A percentile compares a stretch with the other conserved stretches of the same genome.
phyloP scores from a whole-genome alignment of 2,797 vertebrate genomes.

The Eupleurogrammus muticus region DNA sequence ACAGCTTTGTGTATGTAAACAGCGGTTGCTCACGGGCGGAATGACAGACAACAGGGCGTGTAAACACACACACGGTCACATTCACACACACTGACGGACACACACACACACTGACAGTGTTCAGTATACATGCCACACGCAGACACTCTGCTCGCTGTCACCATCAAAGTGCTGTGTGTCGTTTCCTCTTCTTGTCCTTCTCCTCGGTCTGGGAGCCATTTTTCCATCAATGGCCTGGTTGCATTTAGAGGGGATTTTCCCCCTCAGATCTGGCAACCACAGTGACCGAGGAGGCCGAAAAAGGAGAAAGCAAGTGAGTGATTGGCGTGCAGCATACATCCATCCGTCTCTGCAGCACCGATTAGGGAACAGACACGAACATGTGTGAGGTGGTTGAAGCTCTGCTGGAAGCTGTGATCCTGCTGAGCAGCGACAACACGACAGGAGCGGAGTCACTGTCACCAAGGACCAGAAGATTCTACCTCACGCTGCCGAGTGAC shows the following conservation, averaged over 20 bases:
- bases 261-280: slow-evolving; percentile 73
- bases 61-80: slow-evolving; percentile 48
- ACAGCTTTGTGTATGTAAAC: slow-evolving; percentile 74
- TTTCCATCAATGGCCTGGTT: slow-evolving; percentile 67
- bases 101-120: slow-evolving; percentile 47
- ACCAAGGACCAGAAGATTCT: no score
- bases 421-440: background rate
- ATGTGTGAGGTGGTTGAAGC: slow-evolving; percentile 37
- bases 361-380: slow-evolving; percentile 53
- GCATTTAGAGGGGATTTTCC: slow-evolving; percentile 64
- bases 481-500: no score
- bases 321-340: slow-evolving; percentile 46
- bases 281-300: slow-evolving; percentile 40
- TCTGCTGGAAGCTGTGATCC: slow-evolving; percentile 27
- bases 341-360: slow-evolving; percentile 36
- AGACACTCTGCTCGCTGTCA: slow-evolving; percentile 36
- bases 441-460: no score
- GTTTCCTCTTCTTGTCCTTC: slow-evolving; percentile 60
- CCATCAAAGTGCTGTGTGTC: slow-evolving; percentile 57
- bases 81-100: slow-evolving; percentile 53
- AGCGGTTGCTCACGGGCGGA: slow-evolving; percentile 69
- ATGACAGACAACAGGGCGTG: slow-evolving; percentile 71
- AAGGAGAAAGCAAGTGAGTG: slow-evolving; percentile 68
- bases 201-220: slow-evolving; percentile 66
- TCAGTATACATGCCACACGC: slow-evolving; percentile 66